phyloP scores from a whole-genome alignment of 2,797 vertebrate species.

The Cheirogaleus major region DNA sequence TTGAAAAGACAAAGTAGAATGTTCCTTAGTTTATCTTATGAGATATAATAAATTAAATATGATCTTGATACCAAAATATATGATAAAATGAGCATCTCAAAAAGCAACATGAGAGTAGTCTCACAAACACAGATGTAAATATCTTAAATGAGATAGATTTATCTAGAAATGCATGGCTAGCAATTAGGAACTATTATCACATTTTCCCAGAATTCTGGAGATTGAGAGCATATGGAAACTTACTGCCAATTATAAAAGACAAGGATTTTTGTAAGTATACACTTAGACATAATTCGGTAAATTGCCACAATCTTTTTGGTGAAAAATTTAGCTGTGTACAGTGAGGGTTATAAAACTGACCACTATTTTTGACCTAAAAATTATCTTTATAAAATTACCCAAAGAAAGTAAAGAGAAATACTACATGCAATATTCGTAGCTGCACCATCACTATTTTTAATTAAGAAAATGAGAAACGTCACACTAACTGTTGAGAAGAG shows the following conservation, averaged over 20 bases:
- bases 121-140: background rate
- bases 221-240: background rate
- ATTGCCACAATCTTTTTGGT: background rate
- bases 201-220: background rate
- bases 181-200: background rate
- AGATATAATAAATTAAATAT: background rate
- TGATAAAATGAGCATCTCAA: background rate
- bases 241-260: background rate
- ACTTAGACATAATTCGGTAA: background rate
- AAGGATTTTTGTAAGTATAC: background rate
- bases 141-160: constrained; percentile 20
- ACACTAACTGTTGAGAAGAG: background rate
- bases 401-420: background rate
- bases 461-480: background rate
- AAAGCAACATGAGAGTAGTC: background rate
- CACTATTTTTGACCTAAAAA: background rate
- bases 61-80: background rate
- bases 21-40: background rate
- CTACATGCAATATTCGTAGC: background rate
- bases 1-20: background rate
- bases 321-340: background rate
- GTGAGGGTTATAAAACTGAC: background rate
- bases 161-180: background rate
- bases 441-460: background rate
- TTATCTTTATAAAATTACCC: constrained; percentile 33